Conservation (phyloP, 2,113 vertebrate genomes). For the Erythrocercus mccallii region DNA sequence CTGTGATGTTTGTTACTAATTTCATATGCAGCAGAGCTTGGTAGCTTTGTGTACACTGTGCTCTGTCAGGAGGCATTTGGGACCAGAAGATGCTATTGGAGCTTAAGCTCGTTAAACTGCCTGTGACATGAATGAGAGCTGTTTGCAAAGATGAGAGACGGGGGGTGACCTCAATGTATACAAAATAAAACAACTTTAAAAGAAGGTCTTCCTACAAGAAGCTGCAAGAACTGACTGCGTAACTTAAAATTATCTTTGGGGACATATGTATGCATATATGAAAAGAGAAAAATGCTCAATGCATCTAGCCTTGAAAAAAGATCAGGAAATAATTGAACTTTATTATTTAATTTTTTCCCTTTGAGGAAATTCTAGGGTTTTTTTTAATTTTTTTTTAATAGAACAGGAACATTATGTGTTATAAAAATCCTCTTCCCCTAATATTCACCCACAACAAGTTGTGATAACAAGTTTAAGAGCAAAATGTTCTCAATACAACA, state of each 20-base stretch:
- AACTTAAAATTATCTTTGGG: constrained; percentile 5
- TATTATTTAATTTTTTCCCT: not conserved
- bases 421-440: not conserved
- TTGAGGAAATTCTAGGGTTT: not conserved
- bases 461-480: accelerated
- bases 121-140: not conserved
- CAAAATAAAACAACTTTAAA: constrained; percentile 1
- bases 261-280: not conserved
- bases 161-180: not conserved
- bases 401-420: not conserved
- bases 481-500: not conserved
- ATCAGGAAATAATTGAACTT: not conserved
- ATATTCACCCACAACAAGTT: not conserved
- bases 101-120: not conserved
- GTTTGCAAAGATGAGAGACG: not conserved
- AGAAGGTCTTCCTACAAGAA: not conserved
- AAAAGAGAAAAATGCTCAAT: not conserved
- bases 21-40: not conserved
- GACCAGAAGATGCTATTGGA: not conserved
- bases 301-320: not conserved
- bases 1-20: not conserved
- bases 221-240: not conserved
- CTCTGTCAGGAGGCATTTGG: not conserved
- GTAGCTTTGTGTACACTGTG: not conserved
- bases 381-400: not conserved